Evolutionary conservation across 2,888 invertebrate species (phyloP), one percentile per base, ranked within the genome.

Genomic region (Lamellibrachia satsuma): DNA sequence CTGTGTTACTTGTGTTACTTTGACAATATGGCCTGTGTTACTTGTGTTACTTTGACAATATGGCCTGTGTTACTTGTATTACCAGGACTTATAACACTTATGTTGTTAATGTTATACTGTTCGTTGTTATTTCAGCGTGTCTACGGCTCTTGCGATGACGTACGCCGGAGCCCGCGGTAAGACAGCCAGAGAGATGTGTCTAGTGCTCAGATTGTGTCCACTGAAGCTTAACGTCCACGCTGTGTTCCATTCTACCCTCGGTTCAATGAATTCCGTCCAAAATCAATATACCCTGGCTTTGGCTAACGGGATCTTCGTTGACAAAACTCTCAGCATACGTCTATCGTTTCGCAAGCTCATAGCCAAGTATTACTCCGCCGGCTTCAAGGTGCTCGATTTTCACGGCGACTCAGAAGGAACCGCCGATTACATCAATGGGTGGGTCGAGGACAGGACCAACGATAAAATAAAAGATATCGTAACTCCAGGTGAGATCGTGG

Each of bases 341-440:
- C 75, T 15, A 6, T 15, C 75, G 3, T 75, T 75, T 15, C 15
- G 4, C 11, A 75, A 15, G 4, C 15, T 75, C 15, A 11, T 75
- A 9, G 22, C 15, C 75, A 75, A 75, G 15, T 75, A 22, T 22
- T 75, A 75, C 75, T 75, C 75, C 15, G 75, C 75, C 75, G 15
- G 75, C 75, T 75, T 75, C 75, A 15, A 75, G 22, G 15, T 15
- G 75, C 75, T 75, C 15, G 75, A 75, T 22, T 75, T 15, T 75
- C 4, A 11, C 4, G 75, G 55, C 55, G 9, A 55, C 9, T 9
- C 55, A 55, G 7, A 7, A 55, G 55, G 55, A 55, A 9, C 55
- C 9, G 55, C 55, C 55, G 93, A 93, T 51, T 94, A 94, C 90
- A 94, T 94, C 52, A 94, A 94, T 93, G 93, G 94, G 91, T 94